Percentiles rank a stretch among this genome's conserved stretches.
Conservation (phyloP, 2,888 invertebrate genomes). For the Belgica antarctica region DNA sequence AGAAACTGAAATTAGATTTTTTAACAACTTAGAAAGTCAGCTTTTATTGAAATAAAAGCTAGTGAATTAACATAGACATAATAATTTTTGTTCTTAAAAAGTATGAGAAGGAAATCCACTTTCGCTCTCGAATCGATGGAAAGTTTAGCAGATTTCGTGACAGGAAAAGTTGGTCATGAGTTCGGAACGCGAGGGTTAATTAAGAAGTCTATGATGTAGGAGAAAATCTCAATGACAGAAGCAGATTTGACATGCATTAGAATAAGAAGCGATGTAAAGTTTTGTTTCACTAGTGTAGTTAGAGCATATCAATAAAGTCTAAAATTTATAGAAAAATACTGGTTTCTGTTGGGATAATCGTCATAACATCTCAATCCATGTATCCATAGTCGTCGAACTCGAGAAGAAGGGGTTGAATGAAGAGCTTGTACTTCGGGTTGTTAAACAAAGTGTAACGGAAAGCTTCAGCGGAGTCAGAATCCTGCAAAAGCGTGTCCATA, state of each 20-base stretch:
- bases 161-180: conserved; percentile 30
- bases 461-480: conserved; percentile 50
- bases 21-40: not conserved
- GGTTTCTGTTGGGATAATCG: no score
- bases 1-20: no score
- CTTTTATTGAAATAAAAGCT: conserved; percentile 9
- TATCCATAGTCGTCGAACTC: conserved; percentile 54
- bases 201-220: conserved; percentile 7
- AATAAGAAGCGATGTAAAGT: conserved; percentile 29
- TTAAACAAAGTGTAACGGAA: conserved; percentile 52
- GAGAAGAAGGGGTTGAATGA: conserved; percentile 51
- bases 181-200: conserved; percentile 41
- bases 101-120: conserved; percentile 27
- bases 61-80: not conserved
- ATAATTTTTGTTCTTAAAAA: not conserved
- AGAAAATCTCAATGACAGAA: conserved; percentile 9
- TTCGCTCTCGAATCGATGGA: not conserved
- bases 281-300: conserved; percentile 30
- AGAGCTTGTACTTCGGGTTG: conserved; percentile 52
- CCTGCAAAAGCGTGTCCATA: conserved; percentile 45
- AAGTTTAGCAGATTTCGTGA: not conserved
- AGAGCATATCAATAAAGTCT: conserved; percentile 42
- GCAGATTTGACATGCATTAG: conserved; percentile 10
- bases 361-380: conserved; percentile 50
- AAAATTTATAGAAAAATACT: conserved; percentile 25